Base-by-base conservation (phyloP, 2,888 invertebrate genomes). In the Hirudinaria manillensis region DNA sequence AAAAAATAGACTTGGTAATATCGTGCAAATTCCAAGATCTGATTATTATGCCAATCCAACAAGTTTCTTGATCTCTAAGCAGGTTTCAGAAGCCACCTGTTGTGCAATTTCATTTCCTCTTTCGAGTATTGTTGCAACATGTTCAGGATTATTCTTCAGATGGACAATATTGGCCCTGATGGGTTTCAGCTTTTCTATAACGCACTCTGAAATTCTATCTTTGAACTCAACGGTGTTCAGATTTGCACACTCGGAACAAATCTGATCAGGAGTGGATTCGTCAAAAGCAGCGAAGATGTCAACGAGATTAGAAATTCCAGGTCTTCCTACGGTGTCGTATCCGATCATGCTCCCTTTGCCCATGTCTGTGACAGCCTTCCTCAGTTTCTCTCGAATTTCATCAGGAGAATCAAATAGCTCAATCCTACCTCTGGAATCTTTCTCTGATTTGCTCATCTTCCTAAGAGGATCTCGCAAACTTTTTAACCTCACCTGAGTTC, bases 371-470 rank as follows among this genome's bases (percentile, higher is more conserved):
- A 96, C 88, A 0, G 98, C 91, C 86, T 93, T 94, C 82, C 91
- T 92, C 24, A 95, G 86, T 85, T 93, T 93, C 61, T 88, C 88
- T 0, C 86, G 79, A 74, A 94, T 89, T 21, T 86, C 86, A 65
- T 92, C 91, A 0, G 91, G 89, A 13, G 88, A 84, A 83, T 98
- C 97, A 4, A 88, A 89, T 51, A 99, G 85, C 80, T 91, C 89
- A 77, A 99, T 91, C 75, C 93, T 88, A 78, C 92, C 90, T 82
- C 90, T 91, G 0, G 88, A 84, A 86, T 93, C 91, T 0, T 87
- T 83, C 82, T 94, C 93, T 0, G 98, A 98, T 87, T 99, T 99
- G 19, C 98, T 98, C 99, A 99, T 99, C 88, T 99, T 99, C 83
- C 91, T 92, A 0, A 84, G 83, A 0, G 97, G 95, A 82, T 94